Percentiles rank a stretch among this genome's conserved stretches.
phyloP scores from a whole-genome alignment of 2,797 vertebrate genomes.

The Varecia variegata region DNA sequence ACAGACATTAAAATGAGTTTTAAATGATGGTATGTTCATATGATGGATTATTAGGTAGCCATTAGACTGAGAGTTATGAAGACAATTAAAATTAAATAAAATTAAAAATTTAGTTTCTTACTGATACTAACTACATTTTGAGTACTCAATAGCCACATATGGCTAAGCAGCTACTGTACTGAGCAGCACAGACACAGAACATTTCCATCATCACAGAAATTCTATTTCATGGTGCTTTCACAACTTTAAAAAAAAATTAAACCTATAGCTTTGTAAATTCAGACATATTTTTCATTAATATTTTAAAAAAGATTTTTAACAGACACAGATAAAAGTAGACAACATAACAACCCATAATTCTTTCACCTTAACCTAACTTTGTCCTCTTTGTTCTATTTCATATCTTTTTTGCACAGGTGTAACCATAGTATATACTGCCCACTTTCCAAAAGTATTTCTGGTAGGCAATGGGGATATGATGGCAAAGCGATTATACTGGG shows the following conservation, averaged over 20 bases:
- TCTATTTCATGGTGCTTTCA: background rate
- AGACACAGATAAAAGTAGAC: background rate
- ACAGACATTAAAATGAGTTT: background rate
- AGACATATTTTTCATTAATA: background rate
- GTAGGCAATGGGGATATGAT: background rate
- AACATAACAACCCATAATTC: background rate
- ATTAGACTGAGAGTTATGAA: background rate
- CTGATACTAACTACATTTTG: background rate
- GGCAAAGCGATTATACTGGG: background rate
- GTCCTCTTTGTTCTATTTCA: background rate
- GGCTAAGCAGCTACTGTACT: background rate
- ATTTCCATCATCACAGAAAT: background rate
- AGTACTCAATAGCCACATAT: background rate
- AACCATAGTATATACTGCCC: too few relatives aligned
- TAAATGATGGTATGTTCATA: background rate
- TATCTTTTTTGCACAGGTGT: background rate
- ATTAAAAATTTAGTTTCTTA: background rate
- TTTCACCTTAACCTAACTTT: background rate
- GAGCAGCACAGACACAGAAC: background rate
- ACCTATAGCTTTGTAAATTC: background rate
- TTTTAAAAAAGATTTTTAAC: background rate
- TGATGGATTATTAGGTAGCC: background rate
- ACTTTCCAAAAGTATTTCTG: background rate
- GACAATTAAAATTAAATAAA: background rate
- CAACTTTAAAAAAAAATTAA: conserved; percentile 17